A percentile compares a stretch with the other conserved stretches of the same genome.
These are phyloP conservation scores for Cirrhinus molitorella DNA, from an alignment of 2,797 vertebrate species.

Conservation along the genomic window DNA sequence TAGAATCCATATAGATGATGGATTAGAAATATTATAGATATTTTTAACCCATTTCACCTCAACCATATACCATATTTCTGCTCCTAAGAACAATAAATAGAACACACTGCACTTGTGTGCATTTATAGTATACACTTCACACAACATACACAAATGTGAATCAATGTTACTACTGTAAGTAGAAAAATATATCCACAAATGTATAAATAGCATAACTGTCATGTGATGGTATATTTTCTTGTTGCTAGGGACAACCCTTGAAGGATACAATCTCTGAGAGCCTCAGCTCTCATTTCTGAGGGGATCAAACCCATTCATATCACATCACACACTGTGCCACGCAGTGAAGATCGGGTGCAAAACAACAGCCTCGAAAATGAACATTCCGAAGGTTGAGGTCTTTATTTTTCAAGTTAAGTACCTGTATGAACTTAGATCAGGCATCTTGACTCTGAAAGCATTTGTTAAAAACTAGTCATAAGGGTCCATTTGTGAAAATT, in stretches of 20 bases:
- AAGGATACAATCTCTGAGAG: slow-evolving; percentile 56
- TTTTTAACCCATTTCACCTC: no score
- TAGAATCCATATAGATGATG: no score
- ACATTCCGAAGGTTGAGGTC: background rate
- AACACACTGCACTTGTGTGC: background rate
- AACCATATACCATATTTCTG: background rate
- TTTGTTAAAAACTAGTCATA: no score
- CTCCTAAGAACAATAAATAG: background rate
- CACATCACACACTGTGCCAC: slow-evolving; percentile 17
- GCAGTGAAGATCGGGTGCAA: background rate
- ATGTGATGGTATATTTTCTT: slow-evolving; percentile 47
- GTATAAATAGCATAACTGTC: slow-evolving; percentile 50
- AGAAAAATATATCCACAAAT: slow-evolving; percentile 8
- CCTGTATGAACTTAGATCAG: background rate
- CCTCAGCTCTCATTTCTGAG: slow-evolving; percentile 55
- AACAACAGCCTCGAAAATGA: background rate
- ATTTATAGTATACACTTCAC: background rate
- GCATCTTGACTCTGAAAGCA: background rate
- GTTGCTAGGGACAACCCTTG: slow-evolving; percentile 71
- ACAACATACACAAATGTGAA: background rate
- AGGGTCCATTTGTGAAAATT: no score
- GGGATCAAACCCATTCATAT: slow-evolving; percentile 34
- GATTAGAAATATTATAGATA: background rate
- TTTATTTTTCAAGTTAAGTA: background rate
- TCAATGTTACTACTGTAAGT: background rate